Evolutionary conservation across 2,888 invertebrate genomes (phyloP), one percentile per base, ranked within the genome.

Genomic region (Bugulina stolonifera): DNA sequence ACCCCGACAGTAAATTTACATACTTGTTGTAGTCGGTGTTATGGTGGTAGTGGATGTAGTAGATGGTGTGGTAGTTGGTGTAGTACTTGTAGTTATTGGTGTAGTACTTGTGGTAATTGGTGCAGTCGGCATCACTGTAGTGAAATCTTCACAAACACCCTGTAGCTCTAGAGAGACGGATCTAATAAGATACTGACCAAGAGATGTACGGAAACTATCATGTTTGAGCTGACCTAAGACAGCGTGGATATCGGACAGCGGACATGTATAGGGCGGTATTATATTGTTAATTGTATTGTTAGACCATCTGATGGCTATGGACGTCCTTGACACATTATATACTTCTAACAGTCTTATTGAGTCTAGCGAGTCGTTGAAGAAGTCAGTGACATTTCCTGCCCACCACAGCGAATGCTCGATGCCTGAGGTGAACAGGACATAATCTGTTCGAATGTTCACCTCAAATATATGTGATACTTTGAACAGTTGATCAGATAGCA

Each of bases 211-310:
- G 64, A 64, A 64, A 3, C 14, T 14, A 2, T 64, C 64, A 25
- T 14, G 10, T 27, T 32, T 64, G 5, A 64, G 27, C 64, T 32
- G 32, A 10, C 32, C 14, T 34, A 64, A n/a, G 10, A 27, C 64
- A 32, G 25, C 32, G 3, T 29, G 32, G 22, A 64, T 64, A 27
- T 25, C 29, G n/a, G 64, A 2, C 3, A 64, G 32, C 3, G 64
- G 64, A 27, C 64, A 64, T 3, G 64, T 64, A 34, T 64, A 64
- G 1, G 64, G 64, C 25, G 64, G 64, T 34, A 64, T 32, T 5
- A 64, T 64, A 32, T 64, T 64, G n/a, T 64, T 64, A 27, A 64
- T 64, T 2, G 64, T 64, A 5, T 64, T 27, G n/a, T 64, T 64
- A 32, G 64, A 25, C 64, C 64, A 64, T 32, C 10, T 25, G 22